phyloP scores from a whole-genome alignment of 2,113 vertebrate species.

The Periophthalmodon schlosseri region DNA sequence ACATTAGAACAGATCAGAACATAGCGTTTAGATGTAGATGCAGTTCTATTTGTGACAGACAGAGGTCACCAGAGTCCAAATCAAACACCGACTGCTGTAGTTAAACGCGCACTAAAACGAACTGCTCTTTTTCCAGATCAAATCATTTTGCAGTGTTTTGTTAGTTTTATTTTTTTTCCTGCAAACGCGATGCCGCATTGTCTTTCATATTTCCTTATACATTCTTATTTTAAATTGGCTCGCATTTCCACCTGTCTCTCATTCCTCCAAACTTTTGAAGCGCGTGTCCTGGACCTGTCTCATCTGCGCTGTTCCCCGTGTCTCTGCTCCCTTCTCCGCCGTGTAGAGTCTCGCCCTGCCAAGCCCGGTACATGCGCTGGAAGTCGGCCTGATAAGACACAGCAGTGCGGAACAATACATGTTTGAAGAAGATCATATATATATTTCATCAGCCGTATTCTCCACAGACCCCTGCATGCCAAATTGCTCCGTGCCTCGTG shows the following conservation, averaged over 20 bases:
- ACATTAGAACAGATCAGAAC: too few species aligned
- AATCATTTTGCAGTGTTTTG: neutral
- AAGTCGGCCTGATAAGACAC: constrained; percentile 70
- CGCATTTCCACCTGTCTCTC: neutral
- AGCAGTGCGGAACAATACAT: constrained; percentile 77
- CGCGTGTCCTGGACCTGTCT: constrained; percentile 5
- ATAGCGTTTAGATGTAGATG: too few species aligned
- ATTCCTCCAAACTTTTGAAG: neutral
- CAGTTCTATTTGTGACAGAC: constrained; percentile 34
- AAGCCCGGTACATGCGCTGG: constrained; percentile 58
- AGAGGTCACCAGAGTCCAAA: constrained; percentile 54
- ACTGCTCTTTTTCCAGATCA: neutral
- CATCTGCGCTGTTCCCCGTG: constrained; percentile 28
- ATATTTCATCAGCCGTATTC: constrained; percentile 81
- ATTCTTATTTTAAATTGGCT: neutral
- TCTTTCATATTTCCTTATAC: neutral
- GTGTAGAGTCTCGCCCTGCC: constrained; percentile 57
- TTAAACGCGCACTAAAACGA: neutral
- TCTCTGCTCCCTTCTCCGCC: constrained; percentile 23
- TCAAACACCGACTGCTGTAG: neutral
- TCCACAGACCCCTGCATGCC: constrained; percentile 75
- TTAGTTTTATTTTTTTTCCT: neutral
- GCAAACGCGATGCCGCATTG: neutral
- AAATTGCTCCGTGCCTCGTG: constrained; percentile 72
- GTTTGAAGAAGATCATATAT: constrained; percentile 81